A percentile compares a stretch with the other conserved stretches of the same genome.
These are phyloP conservation scores for Phasia obesa DNA, from an alignment of 2,888 invertebrate genomes.

Conservation along the genomic window DNA sequence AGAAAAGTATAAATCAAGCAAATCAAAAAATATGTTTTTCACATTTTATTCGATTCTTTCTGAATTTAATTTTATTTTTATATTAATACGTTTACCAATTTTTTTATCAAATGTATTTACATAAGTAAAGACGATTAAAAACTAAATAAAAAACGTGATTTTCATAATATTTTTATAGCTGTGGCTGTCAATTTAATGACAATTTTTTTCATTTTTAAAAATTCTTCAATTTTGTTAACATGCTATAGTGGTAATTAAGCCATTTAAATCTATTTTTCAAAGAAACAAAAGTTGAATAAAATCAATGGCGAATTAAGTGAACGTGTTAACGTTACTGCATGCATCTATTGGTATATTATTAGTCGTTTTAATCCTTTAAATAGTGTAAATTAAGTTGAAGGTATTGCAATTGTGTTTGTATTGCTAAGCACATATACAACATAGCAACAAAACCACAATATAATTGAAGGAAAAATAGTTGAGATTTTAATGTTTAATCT, in stretches of 20 bases:
- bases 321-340: slow-evolving; percentile 57
- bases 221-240: slow-evolving; percentile 42
- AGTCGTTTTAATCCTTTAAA: slow-evolving; percentile 20
- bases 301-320: neutral
- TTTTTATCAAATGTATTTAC: too few species aligned
- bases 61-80: too few species aligned
- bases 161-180: neutral
- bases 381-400: slow-evolving; percentile 14
- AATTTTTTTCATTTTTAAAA: slow-evolving; percentile 24
- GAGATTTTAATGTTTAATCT: too few species aligned
- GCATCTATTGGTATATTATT: neutral
- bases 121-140: neutral
- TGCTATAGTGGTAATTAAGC: slow-evolving; percentile 55
- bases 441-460: too few species aligned
- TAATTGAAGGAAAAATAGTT: too few species aligned
- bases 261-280: slow-evolving; percentile 40
- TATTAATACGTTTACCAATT: too few species aligned
- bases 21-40: too few species aligned
- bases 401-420: neutral
- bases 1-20: too few species aligned
- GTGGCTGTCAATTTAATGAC: slow-evolving; percentile 1
- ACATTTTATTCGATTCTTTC: too few species aligned
- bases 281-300: neutral
- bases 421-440: too few species aligned
- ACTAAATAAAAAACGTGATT: too few species aligned